phyloP scores from a whole-genome alignment of 2,113 vertebrate genomes.

The Hemicordylus capensis region DNA sequence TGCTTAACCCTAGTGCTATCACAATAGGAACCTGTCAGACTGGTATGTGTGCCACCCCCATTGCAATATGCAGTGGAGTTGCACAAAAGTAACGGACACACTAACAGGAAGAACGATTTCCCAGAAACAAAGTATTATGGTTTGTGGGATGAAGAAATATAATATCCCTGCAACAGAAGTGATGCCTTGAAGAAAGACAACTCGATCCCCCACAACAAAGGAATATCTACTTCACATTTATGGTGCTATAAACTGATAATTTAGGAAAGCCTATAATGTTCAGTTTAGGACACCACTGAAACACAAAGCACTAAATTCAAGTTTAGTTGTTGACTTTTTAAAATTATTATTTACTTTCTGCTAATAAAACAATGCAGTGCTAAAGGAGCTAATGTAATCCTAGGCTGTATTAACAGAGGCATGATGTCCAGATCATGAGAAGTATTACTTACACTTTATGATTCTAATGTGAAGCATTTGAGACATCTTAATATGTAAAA shows the following conservation, averaged over 20 bases:
- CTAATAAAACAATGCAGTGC: neutral
- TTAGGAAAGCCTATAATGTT: neutral
- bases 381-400: too few relatives aligned
- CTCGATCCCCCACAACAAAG: neutral
- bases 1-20: neutral
- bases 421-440: too few relatives aligned
- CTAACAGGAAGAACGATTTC: neutral
- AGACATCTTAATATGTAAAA: neutral
- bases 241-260: neutral
- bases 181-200: neutral
- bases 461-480: neutral
- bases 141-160: neutral
- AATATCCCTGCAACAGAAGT: neutral
- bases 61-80: neutral
- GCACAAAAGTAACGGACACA: neutral
- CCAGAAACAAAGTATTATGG: neutral
- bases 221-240: neutral
- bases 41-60: too few relatives aligned
- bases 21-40: neutral
- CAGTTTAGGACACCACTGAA: neutral
- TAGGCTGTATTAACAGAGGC: too few relatives aligned
- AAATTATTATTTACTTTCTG: neutral
- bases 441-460: too few relatives aligned
- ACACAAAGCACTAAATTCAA: neutral
- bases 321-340: too few relatives aligned